Conservation (phyloP, 2,113 vertebrate genomes). For the Engraulis encrasicolus region DNA sequence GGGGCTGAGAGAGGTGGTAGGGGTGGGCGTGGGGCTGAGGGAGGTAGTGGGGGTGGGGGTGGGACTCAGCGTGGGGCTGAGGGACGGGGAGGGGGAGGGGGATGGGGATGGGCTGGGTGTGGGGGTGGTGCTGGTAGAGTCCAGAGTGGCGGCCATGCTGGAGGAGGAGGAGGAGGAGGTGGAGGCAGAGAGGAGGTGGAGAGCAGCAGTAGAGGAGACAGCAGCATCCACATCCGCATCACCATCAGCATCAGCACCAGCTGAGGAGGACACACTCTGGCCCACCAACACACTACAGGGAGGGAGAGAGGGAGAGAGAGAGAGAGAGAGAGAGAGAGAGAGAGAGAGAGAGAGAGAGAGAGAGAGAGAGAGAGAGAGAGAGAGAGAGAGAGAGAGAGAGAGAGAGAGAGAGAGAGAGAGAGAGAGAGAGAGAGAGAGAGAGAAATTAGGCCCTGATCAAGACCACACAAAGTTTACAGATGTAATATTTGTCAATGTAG, state of each 20-base stretch:
- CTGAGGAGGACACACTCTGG: too few relatives aligned
- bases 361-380: too few relatives aligned
- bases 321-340: too few relatives aligned
- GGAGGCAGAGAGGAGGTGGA: not conserved
- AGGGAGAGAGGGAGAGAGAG: too few relatives aligned
- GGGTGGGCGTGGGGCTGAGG: slow-evolving; percentile 13
- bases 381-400: too few relatives aligned
- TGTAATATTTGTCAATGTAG: not conserved
- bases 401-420: too few relatives aligned
- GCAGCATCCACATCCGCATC: too few relatives aligned
- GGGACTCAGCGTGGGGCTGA: slow-evolving; percentile 28
- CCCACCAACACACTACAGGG: too few relatives aligned
- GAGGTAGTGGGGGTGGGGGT: slow-evolving; percentile 22
- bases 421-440: not conserved
- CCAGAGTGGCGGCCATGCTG: slow-evolving; percentile 24
- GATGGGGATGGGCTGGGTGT: too few relatives aligned
- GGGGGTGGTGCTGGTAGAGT: not conserved
- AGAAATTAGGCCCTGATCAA: not conserved
- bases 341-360: too few relatives aligned
- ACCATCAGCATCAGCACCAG: too few relatives aligned
- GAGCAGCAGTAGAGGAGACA: not conserved
- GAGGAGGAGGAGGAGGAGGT: not conserved
- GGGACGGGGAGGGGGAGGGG: slow-evolving; percentile 17
- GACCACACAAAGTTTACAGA: not conserved
- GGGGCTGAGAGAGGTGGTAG: not conserved